Base-by-base conservation (phyloP, 2,797 vertebrate species). In the Thalassophryne amazonica region DNA sequence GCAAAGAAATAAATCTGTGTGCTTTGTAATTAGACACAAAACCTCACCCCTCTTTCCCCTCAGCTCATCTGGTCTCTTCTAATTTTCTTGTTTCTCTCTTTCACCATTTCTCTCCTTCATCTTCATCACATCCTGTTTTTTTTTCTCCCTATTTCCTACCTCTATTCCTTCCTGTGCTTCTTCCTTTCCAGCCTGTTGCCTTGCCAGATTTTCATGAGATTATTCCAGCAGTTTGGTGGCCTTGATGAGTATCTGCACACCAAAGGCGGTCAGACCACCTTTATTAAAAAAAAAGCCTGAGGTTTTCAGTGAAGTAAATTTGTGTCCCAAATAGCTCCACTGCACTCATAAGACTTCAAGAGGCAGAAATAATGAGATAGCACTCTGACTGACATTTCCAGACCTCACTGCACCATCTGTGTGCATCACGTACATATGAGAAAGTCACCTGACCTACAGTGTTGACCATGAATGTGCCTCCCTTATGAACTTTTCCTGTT, bases 321-420 rank as follows among this genome's bases (percentile, higher is more conserved):
- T 80, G 72, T 76, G 78, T 82, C 84, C 76, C 55, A 80, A 87
- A 88, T 83, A 84, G 75, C 78, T 78, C 29, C 34, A 73, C 64
- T 60, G 60, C 65, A 73, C 76, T 79, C 76, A 68, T 62, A 70
- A 58, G 82, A 78, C 70, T 81, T 78, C 69, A 70, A 80, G 77
- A 83, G 67, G 73, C 56, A 76, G 70, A 81, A 79, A 82, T 81
- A 82, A 76, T 71, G 63, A 84, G 69, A 78, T 61, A 54, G 75
- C 58, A 46, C 36, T 56, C 65, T 67, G 76, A 80, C 73, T 81
- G 73, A 81, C 75, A 76, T 79, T 69, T 76, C 59, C 74, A 76
- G 78, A 80, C 64, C 69, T 70, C 62, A 28, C 46, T 55, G 18
- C 36, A 20, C 47, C 54, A 66, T 70, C 33, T 68, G 25, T 24